Percentiles rank a stretch among this genome's conserved stretches.
These are phyloP conservation scores for Rhea americana DNA, from an alignment of 2,113 vertebrate genomes.

Conservation along the genomic window DNA sequence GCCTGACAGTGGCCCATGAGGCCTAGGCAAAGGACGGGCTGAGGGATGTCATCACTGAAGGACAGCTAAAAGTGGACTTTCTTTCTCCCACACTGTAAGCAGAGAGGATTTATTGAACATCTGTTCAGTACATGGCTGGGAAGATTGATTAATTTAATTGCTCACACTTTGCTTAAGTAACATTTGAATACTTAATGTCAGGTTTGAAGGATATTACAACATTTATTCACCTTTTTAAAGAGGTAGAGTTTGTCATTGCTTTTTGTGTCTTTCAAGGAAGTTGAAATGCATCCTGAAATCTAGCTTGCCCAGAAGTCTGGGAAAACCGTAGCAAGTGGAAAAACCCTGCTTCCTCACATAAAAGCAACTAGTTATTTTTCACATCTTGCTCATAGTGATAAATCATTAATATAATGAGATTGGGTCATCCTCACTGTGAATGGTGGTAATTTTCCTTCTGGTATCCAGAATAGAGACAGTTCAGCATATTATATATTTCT, in stretches of 20 bases:
- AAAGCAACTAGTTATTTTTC: slow-evolving; percentile 71
- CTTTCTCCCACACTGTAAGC: slow-evolving; percentile 78
- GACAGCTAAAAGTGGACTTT: slow-evolving; percentile 93
- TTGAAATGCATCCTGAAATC: slow-evolving; percentile 14
- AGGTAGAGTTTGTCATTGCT: background rate
- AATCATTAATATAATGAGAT: slow-evolving; percentile 56
- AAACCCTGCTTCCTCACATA: slow-evolving; percentile 67
- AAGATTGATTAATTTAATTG: slow-evolving; percentile 99
- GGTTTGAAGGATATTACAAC: slow-evolving; percentile 88
- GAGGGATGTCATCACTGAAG: slow-evolving; percentile 89
- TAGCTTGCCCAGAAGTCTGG: slow-evolving; percentile 27
- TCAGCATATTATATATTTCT: slow-evolving; percentile 64
- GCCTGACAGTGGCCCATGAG: slow-evolving; percentile 86
- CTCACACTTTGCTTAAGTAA: slow-evolving; percentile 92
- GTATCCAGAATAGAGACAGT: slow-evolving; percentile 49
- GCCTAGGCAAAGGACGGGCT: slow-evolving; percentile 81
- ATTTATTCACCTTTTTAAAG: slow-evolving; percentile 72
- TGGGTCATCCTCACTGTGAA: slow-evolving; percentile 32
- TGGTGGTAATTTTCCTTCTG: slow-evolving; percentile 66
- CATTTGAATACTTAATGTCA: slow-evolving; percentile 97
- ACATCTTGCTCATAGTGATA: slow-evolving; percentile 50
- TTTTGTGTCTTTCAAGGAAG: background rate
- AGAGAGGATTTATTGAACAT: slow-evolving; percentile 93
- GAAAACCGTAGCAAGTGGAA: slow-evolving; percentile 52
- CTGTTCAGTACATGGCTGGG: slow-evolving; percentile 90